Percentiles rank a stretch among this genome's conserved stretches.
phyloP scores from a whole-genome alignment of 1,140 invertebrate genomes.

The Drosophila sucinea region DNA sequence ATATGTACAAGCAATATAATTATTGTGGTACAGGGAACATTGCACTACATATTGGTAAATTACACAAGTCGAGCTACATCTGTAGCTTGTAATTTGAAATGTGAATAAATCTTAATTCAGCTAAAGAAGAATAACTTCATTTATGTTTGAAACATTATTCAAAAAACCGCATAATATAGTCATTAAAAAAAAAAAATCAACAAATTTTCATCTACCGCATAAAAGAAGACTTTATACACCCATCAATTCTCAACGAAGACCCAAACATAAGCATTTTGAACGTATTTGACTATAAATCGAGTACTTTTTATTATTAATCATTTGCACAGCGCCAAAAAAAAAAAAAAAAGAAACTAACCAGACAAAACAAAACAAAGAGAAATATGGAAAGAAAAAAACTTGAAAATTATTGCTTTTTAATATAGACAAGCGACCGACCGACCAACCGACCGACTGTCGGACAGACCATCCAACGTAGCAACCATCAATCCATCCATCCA shows the following conservation, averaged over 20 bases:
- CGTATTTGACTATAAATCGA: slow-evolving; percentile 64
- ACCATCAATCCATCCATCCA: slow-evolving; percentile 31
- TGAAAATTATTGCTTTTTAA: slow-evolving; percentile 78
- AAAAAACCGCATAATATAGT: slow-evolving; percentile 58
- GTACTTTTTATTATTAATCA: slow-evolving; percentile 69
- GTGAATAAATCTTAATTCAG: not conserved
- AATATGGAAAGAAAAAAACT: slow-evolving; percentile 31
- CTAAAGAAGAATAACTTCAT: not conserved
- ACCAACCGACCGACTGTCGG: not conserved
- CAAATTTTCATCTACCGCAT: slow-evolving; percentile 64
- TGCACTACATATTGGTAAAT: too few species aligned
- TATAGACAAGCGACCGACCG: slow-evolving; percentile 41
- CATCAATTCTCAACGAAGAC: slow-evolving; percentile 67
- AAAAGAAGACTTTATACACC: slow-evolving; percentile 79
- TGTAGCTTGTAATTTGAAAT: not conserved
- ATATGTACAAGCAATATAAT: too few species aligned
- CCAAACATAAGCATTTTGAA: slow-evolving; percentile 61
- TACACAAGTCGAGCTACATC: too few species aligned
- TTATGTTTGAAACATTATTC: not conserved
- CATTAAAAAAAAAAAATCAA: slow-evolving; percentile 42
- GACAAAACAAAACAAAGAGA: slow-evolving; percentile 25
- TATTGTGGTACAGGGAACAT: too few species aligned
- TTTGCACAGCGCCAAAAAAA: slow-evolving; percentile 33
- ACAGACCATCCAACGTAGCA: slow-evolving; percentile 27
- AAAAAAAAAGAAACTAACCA: slow-evolving; percentile 25